Evolutionary conservation across 2,113 vertebrate genomes (phyloP).

Genomic region (Microcebus lehilahytsara): DNA sequence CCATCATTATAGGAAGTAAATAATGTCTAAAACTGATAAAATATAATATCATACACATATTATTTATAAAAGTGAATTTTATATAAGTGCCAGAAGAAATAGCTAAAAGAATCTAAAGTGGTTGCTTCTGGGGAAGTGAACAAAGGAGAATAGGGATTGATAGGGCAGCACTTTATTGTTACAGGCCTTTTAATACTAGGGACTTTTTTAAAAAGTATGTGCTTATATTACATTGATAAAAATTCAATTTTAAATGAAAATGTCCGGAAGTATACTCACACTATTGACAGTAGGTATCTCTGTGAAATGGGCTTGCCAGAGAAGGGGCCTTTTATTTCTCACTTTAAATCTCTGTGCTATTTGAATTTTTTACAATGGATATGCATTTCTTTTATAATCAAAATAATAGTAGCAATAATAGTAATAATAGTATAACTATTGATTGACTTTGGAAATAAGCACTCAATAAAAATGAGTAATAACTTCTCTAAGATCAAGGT

Average conservation of each 20-base stretch:
- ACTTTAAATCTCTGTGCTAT: slow-evolving; percentile 7
- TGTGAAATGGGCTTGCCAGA: neutral
- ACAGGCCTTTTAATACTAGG: neutral
- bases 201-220: neutral
- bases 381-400: neutral
- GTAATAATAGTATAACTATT: neutral
- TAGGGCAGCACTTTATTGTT: neutral
- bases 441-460: neutral
- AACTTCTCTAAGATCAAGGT: neutral
- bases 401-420: neutral
- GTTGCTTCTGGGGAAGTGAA: neutral
- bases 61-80: neutral
- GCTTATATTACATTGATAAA: neutral
- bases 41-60: neutral
- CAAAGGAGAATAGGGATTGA: neutral
- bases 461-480: neutral
- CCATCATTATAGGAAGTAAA: neutral
- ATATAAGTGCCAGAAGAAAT: neutral
- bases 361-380: neutral
- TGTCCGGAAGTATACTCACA: neutral
- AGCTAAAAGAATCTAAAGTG: neutral
- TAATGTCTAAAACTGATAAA: neutral
- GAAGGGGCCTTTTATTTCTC: neutral
- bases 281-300: neutral
- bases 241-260: neutral